These are phyloP conservation scores for Hybos culiciformis DNA, from an alignment of 2,888 invertebrate species.

Conservation along the genomic window DNA sequence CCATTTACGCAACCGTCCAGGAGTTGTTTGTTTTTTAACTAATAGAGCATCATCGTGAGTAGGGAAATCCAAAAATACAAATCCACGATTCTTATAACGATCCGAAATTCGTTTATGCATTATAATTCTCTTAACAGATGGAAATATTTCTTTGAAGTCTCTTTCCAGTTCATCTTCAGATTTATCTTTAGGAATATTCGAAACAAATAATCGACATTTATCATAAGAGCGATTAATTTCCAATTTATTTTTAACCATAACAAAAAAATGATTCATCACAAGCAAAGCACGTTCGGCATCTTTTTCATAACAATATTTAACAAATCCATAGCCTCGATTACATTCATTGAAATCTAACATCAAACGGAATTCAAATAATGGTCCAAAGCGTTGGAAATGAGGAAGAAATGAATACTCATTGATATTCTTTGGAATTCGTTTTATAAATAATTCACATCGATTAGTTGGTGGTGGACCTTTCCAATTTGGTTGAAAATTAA, in stretches of 20 bases:
- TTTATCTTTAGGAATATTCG: conserved; percentile 22
- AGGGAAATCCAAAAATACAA: conserved; percentile 23
- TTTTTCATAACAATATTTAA: conserved; percentile 22
- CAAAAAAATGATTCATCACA: conserved; percentile 21
- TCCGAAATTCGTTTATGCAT: conserved; percentile 8
- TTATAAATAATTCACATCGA: conserved; percentile 23
- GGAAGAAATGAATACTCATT: conserved; percentile 19
- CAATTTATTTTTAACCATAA: conserved; percentile 17
- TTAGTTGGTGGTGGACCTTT: conserved; percentile 21
- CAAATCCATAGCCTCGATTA: conserved; percentile 24
- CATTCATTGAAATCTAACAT: conserved; percentile 23
- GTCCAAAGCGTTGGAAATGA: conserved; percentile 23
- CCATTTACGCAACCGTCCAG: conserved; percentile 22
- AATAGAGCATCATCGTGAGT: conserved; percentile 22
- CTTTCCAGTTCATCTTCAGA: conserved; percentile 19
- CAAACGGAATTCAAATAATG: conserved; percentile 25
- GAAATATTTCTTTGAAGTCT: conserved; percentile 19
- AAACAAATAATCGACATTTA: conserved; percentile 24
- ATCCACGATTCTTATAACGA: conserved; percentile 19
- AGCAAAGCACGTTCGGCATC: conserved; percentile 23
- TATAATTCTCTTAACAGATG: conserved; percentile 19
- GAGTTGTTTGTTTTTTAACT: conserved; percentile 22
- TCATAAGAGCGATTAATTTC: conserved; percentile 23
- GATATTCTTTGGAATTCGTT: conserved; percentile 20
- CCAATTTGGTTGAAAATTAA: conserved; percentile 23